phyloP scores from a whole-genome alignment of 2,888 invertebrate species.

The Amphimallon solstitiale region DNA sequence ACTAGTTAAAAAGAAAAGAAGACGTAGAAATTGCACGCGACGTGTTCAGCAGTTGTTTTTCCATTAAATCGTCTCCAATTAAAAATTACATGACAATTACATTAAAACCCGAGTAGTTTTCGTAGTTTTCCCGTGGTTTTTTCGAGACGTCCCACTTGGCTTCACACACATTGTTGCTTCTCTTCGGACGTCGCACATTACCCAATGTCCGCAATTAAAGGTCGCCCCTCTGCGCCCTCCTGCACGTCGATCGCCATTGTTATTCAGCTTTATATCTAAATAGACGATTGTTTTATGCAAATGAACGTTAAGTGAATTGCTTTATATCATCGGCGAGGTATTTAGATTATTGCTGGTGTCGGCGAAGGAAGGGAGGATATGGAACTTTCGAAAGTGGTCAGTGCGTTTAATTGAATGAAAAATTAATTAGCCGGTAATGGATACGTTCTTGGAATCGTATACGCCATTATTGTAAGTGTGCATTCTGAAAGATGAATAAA shows the following conservation, averaged over 20 bases:
- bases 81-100: slow-evolving; percentile 53
- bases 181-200: slow-evolving; percentile 24
- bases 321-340: slow-evolving; percentile 23
- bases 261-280: slow-evolving; percentile 37
- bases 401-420: slow-evolving; percentile 10
- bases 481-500: too few relatives aligned
- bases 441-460: not conserved
- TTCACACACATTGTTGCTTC: slow-evolving; percentile 9
- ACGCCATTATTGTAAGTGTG: too few relatives aligned
- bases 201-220: slow-evolving; percentile 41
- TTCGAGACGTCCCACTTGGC: slow-evolving; percentile 46
- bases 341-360: slow-evolving; percentile 20
- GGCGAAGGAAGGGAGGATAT: not conserved
- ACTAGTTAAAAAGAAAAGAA: slow-evolving; percentile 9
- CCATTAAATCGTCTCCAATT: slow-evolving; percentile 43
- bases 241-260: slow-evolving; percentile 23
- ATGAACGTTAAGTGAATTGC: slow-evolving; percentile 29
- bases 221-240: slow-evolving; percentile 4
- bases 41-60: slow-evolving; percentile 24
- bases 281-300: slow-evolving; percentile 38
- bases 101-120: slow-evolving; percentile 54
- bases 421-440: slow-evolving; percentile 11
- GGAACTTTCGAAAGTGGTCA: slow-evolving; percentile 18
- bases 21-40: slow-evolving; percentile 19
- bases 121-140: slow-evolving; percentile 50